A percentile compares a stretch with the other conserved stretches of the same genome.
These are phyloP conservation scores for Raja brachyura DNA, from an alignment of 2,113 vertebrate species.

Conservation along the genomic window DNA sequence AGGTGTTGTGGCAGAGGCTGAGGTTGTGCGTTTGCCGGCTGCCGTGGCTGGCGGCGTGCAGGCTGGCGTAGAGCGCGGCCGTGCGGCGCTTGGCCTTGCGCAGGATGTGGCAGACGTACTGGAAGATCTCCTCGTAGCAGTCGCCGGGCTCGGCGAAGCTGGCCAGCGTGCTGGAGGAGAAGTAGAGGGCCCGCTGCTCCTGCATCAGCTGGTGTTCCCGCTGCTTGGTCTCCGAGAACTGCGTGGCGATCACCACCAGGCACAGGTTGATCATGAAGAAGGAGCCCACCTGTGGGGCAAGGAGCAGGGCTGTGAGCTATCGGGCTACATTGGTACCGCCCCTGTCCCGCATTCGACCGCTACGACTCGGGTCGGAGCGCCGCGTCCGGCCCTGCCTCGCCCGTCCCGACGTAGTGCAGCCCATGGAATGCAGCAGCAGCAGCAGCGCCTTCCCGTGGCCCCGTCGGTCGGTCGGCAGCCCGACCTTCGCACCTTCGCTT, in stretches of 20 bases:
- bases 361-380: too few species aligned
- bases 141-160: constrained; percentile 86
- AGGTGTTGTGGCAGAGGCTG: not conserved
- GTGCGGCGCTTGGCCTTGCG: constrained; percentile 76
- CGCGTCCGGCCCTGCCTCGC: too few species aligned
- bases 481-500: too few species aligned
- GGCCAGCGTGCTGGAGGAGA: constrained; percentile 86
- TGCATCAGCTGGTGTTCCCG: constrained; percentile 96
- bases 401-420: too few species aligned
- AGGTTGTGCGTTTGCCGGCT: not conserved
- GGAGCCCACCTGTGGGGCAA: constrained; percentile 64
- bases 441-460: too few species aligned
- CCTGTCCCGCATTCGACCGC: too few species aligned
- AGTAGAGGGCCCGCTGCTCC: constrained; percentile 80
- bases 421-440: too few species aligned
- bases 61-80: constrained; percentile 63
- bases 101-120: constrained; percentile 82
- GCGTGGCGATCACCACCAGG: constrained; percentile 94
- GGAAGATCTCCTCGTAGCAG: constrained; percentile 94
- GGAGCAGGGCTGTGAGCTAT: not conserved
- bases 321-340: too few species aligned
- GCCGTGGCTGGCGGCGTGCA: constrained; percentile 49
- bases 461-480: too few species aligned
- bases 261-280: constrained; percentile 90
- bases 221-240: constrained; percentile 97